Conservation (phyloP, 2,888 invertebrate genomes). For the Timandra comae region DNA sequence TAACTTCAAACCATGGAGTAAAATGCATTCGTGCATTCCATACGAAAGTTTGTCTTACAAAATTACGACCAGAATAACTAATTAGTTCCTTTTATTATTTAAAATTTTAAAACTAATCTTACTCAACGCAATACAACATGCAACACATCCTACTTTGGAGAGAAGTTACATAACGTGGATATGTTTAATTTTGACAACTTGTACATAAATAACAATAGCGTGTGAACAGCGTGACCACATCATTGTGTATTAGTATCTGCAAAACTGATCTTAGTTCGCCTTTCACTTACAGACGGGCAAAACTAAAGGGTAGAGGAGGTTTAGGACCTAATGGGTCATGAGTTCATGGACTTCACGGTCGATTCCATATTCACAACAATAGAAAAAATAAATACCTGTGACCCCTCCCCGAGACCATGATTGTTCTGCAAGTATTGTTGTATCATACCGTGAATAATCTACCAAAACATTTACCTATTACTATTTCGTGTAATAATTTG, state of each 20-base stretch:
- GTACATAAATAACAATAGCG: constrained; percentile 45
- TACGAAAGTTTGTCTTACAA: no score
- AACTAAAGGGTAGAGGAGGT: constrained; percentile 52
- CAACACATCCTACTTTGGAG: constrained; percentile 27
- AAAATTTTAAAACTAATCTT: background rate
- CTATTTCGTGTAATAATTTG: background rate
- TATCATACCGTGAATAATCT: constrained; percentile 2
- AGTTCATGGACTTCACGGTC: constrained; percentile 42
- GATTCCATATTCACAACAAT: constrained; percentile 25
- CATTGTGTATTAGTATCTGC: constrained; percentile 41
- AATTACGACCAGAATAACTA: no score
- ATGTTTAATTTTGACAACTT: constrained; percentile 36
- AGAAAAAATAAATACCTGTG: constrained; percentile 15
- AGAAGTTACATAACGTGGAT: constrained; percentile 41
- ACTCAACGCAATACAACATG: background rate
- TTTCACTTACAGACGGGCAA: constrained; percentile 57
- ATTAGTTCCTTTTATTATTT: no score
- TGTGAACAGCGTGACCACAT: constrained; percentile 52
- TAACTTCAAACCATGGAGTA: no score
- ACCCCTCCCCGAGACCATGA: constrained; percentile 8
- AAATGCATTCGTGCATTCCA: no score
- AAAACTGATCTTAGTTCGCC: constrained; percentile 53
- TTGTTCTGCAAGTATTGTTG: constrained; percentile 7
- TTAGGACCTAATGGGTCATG: constrained; percentile 47
- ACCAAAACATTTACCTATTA: background rate